A percentile compares a stretch with the other conserved stretches of the same genome.
Conservation (phyloP, 2,113 vertebrate species). For the Climacteris rufus region DNA sequence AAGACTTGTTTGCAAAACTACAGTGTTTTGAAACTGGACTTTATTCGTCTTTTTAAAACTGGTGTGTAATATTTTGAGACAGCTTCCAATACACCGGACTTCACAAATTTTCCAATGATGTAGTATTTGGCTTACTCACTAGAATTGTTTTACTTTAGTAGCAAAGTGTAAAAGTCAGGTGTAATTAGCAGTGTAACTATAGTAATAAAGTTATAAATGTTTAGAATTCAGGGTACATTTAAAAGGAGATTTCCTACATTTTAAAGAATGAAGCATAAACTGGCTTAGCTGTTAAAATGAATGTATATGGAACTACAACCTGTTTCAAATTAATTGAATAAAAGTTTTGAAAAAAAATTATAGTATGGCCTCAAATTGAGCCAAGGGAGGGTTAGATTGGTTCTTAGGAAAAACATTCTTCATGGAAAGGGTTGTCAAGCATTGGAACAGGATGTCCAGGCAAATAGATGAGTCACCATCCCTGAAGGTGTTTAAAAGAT, state of each 20-base stretch:
- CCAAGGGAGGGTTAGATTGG: neutral
- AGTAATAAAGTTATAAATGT: neutral
- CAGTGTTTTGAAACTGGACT: neutral
- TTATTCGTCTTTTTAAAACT: neutral
- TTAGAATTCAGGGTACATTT: neutral
- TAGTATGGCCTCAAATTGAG: neutral
- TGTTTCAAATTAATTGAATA: neutral
- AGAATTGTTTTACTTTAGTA: neutral
- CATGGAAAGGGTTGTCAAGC: neutral
- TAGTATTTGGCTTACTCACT: neutral
- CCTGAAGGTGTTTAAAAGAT: neutral
- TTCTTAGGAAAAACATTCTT: neutral
- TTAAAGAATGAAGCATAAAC: neutral
- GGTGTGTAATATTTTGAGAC: neutral
- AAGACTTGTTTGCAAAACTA: neutral
- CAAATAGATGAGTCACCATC: neutral
- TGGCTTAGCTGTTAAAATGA: neutral
- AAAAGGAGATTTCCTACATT: neutral
- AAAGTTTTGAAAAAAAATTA: neutral
- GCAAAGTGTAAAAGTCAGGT: neutral
- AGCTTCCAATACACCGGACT: neutral
- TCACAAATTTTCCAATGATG: neutral
- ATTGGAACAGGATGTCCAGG: neutral
- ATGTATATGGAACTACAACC: neutral
- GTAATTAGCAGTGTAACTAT: neutral